Percentiles rank a stretch among this genome's conserved stretches.
Evolutionary conservation across 1,140 invertebrate species (phyloP).

Genomic region (Caenorhabditis inopinata): DNA sequence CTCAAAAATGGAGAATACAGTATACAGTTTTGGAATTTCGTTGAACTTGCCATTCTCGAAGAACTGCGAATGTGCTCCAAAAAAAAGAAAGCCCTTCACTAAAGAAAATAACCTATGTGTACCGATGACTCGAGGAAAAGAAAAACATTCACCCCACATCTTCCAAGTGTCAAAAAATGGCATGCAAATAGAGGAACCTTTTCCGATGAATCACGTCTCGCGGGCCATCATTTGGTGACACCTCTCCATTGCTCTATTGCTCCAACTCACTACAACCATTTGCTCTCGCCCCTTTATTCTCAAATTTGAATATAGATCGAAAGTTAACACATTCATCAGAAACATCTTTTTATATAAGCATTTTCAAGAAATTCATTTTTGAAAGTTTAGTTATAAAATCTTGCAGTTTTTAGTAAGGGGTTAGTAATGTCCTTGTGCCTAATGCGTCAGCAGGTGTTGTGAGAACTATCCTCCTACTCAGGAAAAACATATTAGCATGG

Average conservation of each 20-base stretch:
- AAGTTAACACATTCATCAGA: too few relatives aligned
- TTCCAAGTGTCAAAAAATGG: constrained; percentile 27
- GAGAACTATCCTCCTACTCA: not conserved
- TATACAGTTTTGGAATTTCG: too few relatives aligned
- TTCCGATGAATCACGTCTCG: not conserved
- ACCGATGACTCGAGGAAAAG: too few relatives aligned
- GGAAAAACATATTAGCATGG: not conserved
- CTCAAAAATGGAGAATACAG: too few relatives aligned
- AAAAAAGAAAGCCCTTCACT: too few relatives aligned
- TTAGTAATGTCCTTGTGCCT: not conserved
- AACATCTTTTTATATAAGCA: not conserved
- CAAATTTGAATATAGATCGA: too few relatives aligned
- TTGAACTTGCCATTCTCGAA: too few relatives aligned
- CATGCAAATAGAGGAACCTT: constrained; percentile 14
- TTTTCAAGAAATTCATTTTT: not conserved
- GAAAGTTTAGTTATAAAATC: too few relatives aligned
- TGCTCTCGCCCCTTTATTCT: not conserved
- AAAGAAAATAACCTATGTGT: too few relatives aligned
- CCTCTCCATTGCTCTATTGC: not conserved
- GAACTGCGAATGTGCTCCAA: too few relatives aligned
- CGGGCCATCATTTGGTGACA: constrained; percentile 25
- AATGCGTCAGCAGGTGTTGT: constrained; percentile 23
- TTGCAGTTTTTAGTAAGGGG: not conserved
- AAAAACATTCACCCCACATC: too few relatives aligned
- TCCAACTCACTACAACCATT: not conserved